Evolutionary conservation across 2,797 vertebrate species (phyloP), one percentile per base, ranked within the genome.

Genomic region (Pteronotus mesoamericanus): DNA sequence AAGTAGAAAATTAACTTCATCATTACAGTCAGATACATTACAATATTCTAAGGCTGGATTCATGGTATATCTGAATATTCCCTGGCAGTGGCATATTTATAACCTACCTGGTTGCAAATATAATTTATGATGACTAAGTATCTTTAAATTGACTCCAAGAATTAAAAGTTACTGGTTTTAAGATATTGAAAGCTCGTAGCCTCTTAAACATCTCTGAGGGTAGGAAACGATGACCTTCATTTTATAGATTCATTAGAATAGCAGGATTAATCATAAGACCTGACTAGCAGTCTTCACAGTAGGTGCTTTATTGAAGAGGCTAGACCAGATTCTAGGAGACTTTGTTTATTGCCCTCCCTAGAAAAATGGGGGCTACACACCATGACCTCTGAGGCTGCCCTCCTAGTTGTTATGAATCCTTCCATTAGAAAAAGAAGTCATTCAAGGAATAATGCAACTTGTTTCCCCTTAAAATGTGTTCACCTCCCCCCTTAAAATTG

Each of bases 141-240:
- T 51, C 66, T 88, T 96, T 86, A 95, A 93, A 86, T 91, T 94
- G 89, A 95, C 48, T 89, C 9, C 29, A 80, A 91, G 51, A 86
- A 94, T 91, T 93, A 93, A 93, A 96, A 91, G 64, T 86, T 44
- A 94, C 53, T 91, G 71, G 16, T 39, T 94, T 94, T 91, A 86
- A 93, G 68, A 95, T 84, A 91, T 34, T 95, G 86, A 91, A 80
- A 95, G 79, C 2, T 42, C 93, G 77, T 16, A 72, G 46, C 44
- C 75, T 83, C 48, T 95, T 92, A 89, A 93, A 72, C 80, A 85
- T 83, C 39, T 94, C 55, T 64, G 51, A 89, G 29, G 61, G 29
- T 39, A 68, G 57, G 69, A 91, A 53, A 91, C 61, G 55, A 89
- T 91, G 68, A 72, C 82, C 84, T 97, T 96, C 57, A 55, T 94